Evolutionary conservation across 1,140 invertebrate genomes (phyloP), one percentile per base, ranked within the genome.

Genomic region (Diuraphis noxia): DNA sequence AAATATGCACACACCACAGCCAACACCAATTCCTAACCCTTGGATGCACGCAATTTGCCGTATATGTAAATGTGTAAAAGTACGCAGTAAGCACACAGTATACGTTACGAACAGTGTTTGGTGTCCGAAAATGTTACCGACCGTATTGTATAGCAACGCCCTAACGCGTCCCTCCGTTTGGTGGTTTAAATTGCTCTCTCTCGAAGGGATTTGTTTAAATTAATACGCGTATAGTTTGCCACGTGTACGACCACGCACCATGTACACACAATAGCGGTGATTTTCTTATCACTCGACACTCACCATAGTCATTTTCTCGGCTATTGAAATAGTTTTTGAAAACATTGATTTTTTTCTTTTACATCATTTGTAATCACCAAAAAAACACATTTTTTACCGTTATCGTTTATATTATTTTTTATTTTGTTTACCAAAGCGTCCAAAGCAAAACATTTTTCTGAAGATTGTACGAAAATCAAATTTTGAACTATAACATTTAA

Each of bases 201-300:
- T n/a, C 34, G 34, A 5, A 38, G 85, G 43, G 85, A 86, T 86
- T 52, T 86, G 85, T 86, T 86, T 52, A 2, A 86, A 86, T 86
- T 49, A 52, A 52, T n/a, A n/a, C n/a, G 38, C 56, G 46, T 21
- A 34, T 21, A 13, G 82, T 84, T 43, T 84, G 25, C 41, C 82
- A 46, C 30, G 40, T 25, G 25, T 30, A n/a, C 81, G 9, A 13
- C 13, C 56, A 63, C 30, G n/a, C 56, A 49, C 46, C 3, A 49
- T 13, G 10, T 56, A 30, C 52, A 63, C 56, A 7, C 46, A 21
- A 21, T 49, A 63, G 6, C 49, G 4, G 56, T 63, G 56, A 4
- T 63, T 1, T 4, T 63, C 10, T n/a, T n/a, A 72, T 72, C 13
- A 5, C n/a, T 72, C 30, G 34, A n/a, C 13, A 5, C n/a, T 72